A percentile compares a stretch with the other conserved stretches of the same genome.
Evolutionary conservation across 2,113 vertebrate species (phyloP).

Genomic region (Colistium nudipinnis): DNA sequence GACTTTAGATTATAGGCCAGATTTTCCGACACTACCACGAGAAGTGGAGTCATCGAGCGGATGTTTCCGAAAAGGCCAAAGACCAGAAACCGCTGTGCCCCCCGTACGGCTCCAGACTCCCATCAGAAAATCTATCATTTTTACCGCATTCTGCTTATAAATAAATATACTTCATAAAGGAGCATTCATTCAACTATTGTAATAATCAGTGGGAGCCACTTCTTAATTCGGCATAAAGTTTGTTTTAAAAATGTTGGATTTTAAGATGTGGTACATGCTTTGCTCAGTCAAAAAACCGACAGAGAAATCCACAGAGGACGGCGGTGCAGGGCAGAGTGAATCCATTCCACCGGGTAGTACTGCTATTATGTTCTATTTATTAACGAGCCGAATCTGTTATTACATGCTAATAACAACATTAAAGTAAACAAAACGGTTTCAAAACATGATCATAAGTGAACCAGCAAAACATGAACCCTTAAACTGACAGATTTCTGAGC

Average conservation of each 20-base stretch:
- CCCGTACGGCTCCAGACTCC: background rate
- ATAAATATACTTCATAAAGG: rapidly evolving
- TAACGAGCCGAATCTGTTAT: constrained; percentile 22
- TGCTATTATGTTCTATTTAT: background rate
- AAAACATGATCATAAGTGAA: rapidly evolving
- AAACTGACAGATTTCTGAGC: background rate
- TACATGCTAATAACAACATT: rapidly evolving
- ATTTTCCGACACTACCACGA: constrained; percentile 75
- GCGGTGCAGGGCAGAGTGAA: constrained; percentile 2
- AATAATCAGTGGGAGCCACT: rapidly evolving
- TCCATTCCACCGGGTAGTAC: background rate
- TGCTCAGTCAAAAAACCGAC: background rate
- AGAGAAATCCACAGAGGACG: background rate
- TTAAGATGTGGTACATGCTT: background rate
- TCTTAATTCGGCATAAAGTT: constrained; percentile 16
- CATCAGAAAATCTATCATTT: background rate
- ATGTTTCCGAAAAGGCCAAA: constrained; percentile 72
- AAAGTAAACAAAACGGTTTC: background rate
- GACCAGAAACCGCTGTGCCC: constrained; percentile 43
- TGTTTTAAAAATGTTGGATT: background rate
- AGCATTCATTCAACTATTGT: rapidly evolving
- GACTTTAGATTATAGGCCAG: constrained; percentile 29
- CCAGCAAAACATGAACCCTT: background rate
- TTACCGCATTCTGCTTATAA: background rate
- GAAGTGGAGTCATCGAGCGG: constrained; percentile 78